These are phyloP conservation scores for Gonioctena quinquepunctata DNA, from an alignment of 1,140 invertebrate genomes.

Conservation along the genomic window DNA sequence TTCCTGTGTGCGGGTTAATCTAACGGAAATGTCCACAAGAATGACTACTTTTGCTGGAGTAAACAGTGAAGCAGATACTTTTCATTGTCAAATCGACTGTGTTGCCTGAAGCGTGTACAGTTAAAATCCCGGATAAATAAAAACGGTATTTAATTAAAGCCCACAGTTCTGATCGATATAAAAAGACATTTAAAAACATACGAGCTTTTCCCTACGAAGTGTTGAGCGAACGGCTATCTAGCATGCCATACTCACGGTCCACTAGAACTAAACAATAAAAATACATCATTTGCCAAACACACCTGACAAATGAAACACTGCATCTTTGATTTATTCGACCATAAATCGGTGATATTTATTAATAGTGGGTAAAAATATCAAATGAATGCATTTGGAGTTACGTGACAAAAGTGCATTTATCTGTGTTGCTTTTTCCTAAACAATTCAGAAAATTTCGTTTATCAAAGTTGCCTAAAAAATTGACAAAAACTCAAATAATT, in stretches of 20 bases:
- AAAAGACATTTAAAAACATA: slow-evolving; percentile 30
- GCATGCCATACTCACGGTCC: slow-evolving; percentile 38
- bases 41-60: no score
- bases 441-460: neutral
- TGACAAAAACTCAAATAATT: neutral
- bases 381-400: slow-evolving; percentile 39
- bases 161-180: slow-evolving; percentile 40
- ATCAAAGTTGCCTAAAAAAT: neutral
- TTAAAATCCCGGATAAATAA: slow-evolving; percentile 27
- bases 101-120: no score
- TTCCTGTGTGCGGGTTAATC: no score
- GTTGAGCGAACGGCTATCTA: slow-evolving; percentile 44
- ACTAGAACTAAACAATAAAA: slow-evolving; percentile 49
- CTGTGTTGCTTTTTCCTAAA: slow-evolving; percentile 7
- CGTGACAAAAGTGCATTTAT: slow-evolving; percentile 27
- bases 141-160: slow-evolving; percentile 40
- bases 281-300: slow-evolving; percentile 52
- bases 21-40: no score
- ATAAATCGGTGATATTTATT: slow-evolving; percentile 49
- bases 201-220: slow-evolving; percentile 26
- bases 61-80: no score
- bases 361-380: slow-evolving; percentile 46
- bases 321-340: slow-evolving; percentile 50
- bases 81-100: no score
- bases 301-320: slow-evolving; percentile 54